Evolutionary conservation across 2,888 invertebrate genomes (phyloP).

Genomic region (Lasioglossum marginatum): DNA sequence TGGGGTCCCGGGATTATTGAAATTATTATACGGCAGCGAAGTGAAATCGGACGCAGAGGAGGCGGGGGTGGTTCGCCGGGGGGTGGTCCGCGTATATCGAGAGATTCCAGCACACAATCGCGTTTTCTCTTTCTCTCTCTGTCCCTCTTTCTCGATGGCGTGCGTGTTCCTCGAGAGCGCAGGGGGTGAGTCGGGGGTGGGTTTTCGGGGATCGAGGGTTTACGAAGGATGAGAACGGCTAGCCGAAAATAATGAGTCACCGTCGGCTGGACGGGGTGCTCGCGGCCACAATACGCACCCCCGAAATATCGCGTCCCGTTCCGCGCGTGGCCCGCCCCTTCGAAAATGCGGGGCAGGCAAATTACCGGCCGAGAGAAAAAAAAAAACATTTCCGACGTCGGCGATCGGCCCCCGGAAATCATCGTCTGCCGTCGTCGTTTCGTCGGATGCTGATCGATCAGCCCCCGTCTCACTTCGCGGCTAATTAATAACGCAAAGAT

Average conservation of each 20-base stretch:
- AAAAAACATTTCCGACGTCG: slow-evolving; percentile 20
- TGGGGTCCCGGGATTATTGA: slow-evolving; percentile 78
- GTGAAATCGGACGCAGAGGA: slow-evolving; percentile 73
- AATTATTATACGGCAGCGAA: slow-evolving; percentile 79
- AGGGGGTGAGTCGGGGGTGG: neutral
- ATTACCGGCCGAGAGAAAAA: slow-evolving; percentile 35
- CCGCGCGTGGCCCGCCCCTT: slow-evolving; percentile 37
- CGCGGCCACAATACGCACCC: slow-evolving; percentile 68
- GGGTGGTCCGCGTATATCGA: slow-evolving; percentile 59
- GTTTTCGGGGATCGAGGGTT: neutral
- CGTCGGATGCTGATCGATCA: slow-evolving; percentile 8
- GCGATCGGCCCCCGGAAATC: neutral
- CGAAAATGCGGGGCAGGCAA: slow-evolving; percentile 26
- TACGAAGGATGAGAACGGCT: slow-evolving; percentile 71
- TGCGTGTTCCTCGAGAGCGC: slow-evolving; percentile 46
- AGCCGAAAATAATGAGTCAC: slow-evolving; percentile 82
- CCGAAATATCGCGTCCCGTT: slow-evolving; percentile 72
- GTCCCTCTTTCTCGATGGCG: slow-evolving; percentile 19
- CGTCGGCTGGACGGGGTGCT: slow-evolving; percentile 58
- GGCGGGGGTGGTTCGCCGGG: neutral
- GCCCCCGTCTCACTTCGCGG: neutral
- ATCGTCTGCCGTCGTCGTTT: neutral
- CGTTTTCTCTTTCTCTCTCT: slow-evolving; percentile 41
- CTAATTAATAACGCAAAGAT: slow-evolving; percentile 11
- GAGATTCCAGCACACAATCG: slow-evolving; percentile 66